A percentile compares a stretch with the other conserved stretches of the same genome.
These are phyloP conservation scores for Odontocolon sp. DNA, from an alignment of 2,888 invertebrate genomes.

Conservation along the genomic window DNA sequence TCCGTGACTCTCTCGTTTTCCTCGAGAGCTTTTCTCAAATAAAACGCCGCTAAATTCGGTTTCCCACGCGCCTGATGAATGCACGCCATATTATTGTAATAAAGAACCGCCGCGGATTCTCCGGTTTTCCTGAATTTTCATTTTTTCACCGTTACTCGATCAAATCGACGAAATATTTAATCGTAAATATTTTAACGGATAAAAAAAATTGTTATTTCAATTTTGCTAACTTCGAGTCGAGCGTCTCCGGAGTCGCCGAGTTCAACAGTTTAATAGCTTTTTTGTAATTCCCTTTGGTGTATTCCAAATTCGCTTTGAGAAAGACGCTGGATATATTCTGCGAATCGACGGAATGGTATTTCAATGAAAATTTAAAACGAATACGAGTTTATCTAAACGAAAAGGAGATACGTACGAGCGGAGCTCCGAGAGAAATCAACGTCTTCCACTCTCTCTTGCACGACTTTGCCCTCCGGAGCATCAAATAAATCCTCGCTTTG, in stretches of 20 bases:
- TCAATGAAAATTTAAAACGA: neutral
- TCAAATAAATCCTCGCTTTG: slow-evolving; percentile 84
- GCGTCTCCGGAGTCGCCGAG: slow-evolving; percentile 80
- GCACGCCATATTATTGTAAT: slow-evolving; percentile 92
- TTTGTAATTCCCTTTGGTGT: slow-evolving; percentile 84
- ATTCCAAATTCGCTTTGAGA: slow-evolving; percentile 85
- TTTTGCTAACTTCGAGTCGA: slow-evolving; percentile 80
- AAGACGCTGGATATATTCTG: slow-evolving; percentile 83
- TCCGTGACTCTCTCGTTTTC: slow-evolving; percentile 84
- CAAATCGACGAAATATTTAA: neutral
- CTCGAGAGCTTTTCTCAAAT: slow-evolving; percentile 89
- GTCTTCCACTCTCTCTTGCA: slow-evolving; percentile 81
- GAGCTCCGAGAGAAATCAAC: slow-evolving; percentile 80
- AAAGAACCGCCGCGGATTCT: slow-evolving; percentile 85
- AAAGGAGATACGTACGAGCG: slow-evolving; percentile 74
- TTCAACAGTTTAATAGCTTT: slow-evolving; percentile 85
- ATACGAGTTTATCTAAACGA: neutral
- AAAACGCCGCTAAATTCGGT: slow-evolving; percentile 89
- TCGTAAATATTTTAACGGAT: neutral
- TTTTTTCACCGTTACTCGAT: neutral
- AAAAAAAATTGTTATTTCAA: neutral
- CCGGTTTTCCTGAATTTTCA: slow-evolving; percentile 82
- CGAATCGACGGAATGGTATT: slow-evolving; percentile 65
- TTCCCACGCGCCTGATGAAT: slow-evolving; percentile 91
- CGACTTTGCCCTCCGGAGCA: slow-evolving; percentile 82